These are phyloP conservation scores for Hydropsyche betteni DNA, from an alignment of 2,888 invertebrate species.

Conservation along the genomic window DNA sequence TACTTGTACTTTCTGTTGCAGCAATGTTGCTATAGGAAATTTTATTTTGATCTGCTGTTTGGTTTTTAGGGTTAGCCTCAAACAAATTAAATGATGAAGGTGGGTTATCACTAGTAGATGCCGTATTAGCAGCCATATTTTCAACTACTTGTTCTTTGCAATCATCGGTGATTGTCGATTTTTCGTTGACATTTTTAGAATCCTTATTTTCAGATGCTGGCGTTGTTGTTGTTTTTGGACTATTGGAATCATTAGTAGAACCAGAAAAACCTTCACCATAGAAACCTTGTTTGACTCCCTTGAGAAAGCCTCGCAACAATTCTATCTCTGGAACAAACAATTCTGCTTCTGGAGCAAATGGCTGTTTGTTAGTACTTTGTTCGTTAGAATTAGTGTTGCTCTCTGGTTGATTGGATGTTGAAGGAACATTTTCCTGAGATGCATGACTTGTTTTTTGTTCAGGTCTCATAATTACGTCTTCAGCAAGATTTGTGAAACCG, in stretches of 20 bases:
- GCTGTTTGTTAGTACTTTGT: not conserved
- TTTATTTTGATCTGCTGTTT: not conserved
- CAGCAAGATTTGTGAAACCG: conserved; percentile 32
- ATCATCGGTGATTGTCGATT: not conserved
- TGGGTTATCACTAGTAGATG: no score
- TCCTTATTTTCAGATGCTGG: not conserved
- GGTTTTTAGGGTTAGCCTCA: not conserved
- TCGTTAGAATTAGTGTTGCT: not conserved
- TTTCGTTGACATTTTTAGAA: not conserved
- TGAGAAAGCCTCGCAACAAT: no score
- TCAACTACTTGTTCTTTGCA: not conserved
- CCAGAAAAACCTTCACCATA: not conserved
- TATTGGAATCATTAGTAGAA: not conserved
- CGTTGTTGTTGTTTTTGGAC: not conserved
- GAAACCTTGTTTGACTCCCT: not conserved
- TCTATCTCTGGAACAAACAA: no score
- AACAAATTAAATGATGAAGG: no score
- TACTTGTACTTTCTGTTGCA: no score
- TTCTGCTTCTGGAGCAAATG: not conserved
- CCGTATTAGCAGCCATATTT: no score
- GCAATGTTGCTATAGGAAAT: no score
- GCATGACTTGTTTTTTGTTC: not conserved
- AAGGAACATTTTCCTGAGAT: not conserved
- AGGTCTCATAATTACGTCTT: not conserved
- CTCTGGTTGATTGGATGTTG: not conserved